These are phyloP conservation scores for Drosophila insularis DNA, from an alignment of 1,140 invertebrate species.

Conservation along the genomic window DNA sequence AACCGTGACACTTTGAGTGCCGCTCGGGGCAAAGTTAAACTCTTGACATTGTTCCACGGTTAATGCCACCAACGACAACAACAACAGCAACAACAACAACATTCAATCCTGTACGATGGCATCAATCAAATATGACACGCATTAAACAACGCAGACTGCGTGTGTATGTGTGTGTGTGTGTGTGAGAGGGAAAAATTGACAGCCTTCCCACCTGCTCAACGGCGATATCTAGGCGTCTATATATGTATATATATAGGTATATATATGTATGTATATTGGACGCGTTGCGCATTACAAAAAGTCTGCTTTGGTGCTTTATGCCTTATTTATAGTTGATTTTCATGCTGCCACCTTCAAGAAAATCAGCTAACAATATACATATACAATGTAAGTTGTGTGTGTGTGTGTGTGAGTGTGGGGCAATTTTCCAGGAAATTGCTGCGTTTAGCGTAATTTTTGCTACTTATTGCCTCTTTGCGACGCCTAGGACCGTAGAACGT, in stretches of 20 bases:
- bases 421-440: slow-evolving; percentile 78
- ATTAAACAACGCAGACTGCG: slow-evolving; percentile 69
- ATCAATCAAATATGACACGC: slow-evolving; percentile 81
- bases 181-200: slow-evolving; percentile 43
- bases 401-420: slow-evolving; percentile 43
- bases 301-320: slow-evolving; percentile 35
- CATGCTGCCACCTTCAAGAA: background rate
- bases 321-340: slow-evolving; percentile 62
- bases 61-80: slow-evolving; percentile 1
- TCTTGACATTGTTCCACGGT: slow-evolving; percentile 71
- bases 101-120: slow-evolving; percentile 33
- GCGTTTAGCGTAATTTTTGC: slow-evolving; percentile 79
- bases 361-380: slow-evolving; percentile 32
- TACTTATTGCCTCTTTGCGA: slow-evolving; percentile 72
- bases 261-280: slow-evolving; percentile 22
- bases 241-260: slow-evolving; percentile 12
- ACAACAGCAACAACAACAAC: background rate
- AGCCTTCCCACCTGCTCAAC: slow-evolving; percentile 22
- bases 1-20: slow-evolving; percentile 59
- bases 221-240: slow-evolving; percentile 10
- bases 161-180: slow-evolving; percentile 4
- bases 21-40: slow-evolving; percentile 70
- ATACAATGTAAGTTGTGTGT: slow-evolving; percentile 24
- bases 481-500: slow-evolving; percentile 24
- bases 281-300: slow-evolving; percentile 57